Evolutionary conservation across 2,888 invertebrate species (phyloP).

Genomic region (Brachyptera putata): DNA sequence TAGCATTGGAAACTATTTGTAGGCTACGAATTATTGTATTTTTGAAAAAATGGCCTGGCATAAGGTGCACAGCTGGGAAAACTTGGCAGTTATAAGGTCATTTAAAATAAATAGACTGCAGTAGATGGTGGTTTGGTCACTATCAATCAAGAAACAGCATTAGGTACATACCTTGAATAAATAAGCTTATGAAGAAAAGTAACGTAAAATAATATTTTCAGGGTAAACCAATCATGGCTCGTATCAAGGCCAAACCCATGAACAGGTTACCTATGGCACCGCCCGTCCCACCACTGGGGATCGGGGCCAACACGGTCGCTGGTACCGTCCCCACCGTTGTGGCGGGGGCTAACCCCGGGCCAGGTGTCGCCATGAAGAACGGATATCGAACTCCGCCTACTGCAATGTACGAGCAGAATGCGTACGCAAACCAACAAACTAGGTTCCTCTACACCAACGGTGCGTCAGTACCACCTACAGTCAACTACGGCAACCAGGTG

Average conservation of each 20-base stretch:
- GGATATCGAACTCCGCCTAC: slow-evolving; percentile 62
- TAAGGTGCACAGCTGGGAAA: no score
- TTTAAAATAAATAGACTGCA: no score
- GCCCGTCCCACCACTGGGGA: slow-evolving; percentile 38
- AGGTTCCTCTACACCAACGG: slow-evolving; percentile 61
- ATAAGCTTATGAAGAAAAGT: no score
- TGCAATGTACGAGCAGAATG: slow-evolving; percentile 55
- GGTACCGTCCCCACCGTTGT: slow-evolving; percentile 24
- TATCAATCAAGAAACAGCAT: no score
- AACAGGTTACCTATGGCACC: slow-evolving; percentile 60
- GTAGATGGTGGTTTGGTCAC: no score
- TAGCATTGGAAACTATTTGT: no score
- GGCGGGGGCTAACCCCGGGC: slow-evolving; percentile 33
- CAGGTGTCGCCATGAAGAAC: slow-evolving; percentile 52
- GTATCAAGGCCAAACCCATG: slow-evolving; percentile 83
- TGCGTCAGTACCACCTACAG: slow-evolving; percentile 52
- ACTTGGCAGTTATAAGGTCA: no score
- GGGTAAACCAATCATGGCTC: slow-evolving; percentile 82
- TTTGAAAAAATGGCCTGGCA: no score
- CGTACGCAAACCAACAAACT: slow-evolving; percentile 55
- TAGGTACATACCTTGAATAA: no score
- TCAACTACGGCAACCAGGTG: slow-evolving; percentile 55
- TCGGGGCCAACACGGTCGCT: slow-evolving; percentile 34
- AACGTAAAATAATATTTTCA: no score
- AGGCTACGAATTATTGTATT: no score